These are phyloP conservation scores for Eira barbara DNA, from an alignment of 2,113 vertebrate species.

Conservation along the genomic window DNA sequence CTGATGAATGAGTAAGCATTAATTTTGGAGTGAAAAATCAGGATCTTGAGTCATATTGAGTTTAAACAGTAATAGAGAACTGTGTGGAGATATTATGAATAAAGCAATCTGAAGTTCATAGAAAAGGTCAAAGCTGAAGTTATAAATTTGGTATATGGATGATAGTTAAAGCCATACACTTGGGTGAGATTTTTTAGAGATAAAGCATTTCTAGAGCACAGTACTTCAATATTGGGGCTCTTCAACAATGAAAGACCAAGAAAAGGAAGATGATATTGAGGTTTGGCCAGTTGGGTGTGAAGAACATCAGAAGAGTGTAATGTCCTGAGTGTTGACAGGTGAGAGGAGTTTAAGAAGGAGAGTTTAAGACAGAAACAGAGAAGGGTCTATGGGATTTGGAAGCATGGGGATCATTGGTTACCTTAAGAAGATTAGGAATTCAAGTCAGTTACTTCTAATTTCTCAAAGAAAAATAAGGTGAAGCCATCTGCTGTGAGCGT, in stretches of 20 bases:
- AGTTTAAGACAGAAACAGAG: not conserved
- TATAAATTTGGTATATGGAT: not conserved
- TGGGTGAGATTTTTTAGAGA: not conserved
- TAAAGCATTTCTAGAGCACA: not conserved
- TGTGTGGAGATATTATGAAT: not conserved
- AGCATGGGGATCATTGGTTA: not conserved
- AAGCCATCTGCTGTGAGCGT: not conserved
- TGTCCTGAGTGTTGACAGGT: not conserved
- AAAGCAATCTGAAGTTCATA: not conserved
- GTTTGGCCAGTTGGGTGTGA: not conserved
- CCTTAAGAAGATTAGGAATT: not conserved
- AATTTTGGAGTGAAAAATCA: not conserved
- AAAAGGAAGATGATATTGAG: not conserved
- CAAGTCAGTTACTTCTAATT: not conserved
- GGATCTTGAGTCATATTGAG: not conserved
- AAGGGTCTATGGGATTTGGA: not conserved
- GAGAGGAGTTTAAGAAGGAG: not conserved
- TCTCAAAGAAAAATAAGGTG: not conserved
- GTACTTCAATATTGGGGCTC: not conserved
- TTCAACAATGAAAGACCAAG: not conserved
- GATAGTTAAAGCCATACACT: not conserved
- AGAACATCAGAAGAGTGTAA: not conserved
- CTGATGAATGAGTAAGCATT: not conserved
- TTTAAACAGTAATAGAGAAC: not conserved
- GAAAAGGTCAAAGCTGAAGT: not conserved